Evolutionary conservation across 1,140 invertebrate species (phyloP).

Genomic region (Leucophenga varia): DNA sequence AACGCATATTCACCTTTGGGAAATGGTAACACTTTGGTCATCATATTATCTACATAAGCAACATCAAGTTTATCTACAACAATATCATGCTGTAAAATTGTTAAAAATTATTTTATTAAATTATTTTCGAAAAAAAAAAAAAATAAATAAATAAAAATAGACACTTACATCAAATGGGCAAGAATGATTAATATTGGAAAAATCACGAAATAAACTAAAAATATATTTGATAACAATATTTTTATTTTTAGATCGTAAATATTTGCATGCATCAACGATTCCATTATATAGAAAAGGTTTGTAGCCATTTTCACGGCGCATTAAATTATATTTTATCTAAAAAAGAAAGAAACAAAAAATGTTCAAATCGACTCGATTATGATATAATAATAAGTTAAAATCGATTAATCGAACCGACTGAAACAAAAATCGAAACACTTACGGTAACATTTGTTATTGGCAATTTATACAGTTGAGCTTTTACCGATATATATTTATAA

Average conservation of each 20-base stretch:
- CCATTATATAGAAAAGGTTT: constrained; percentile 25
- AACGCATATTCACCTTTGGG: constrained; percentile 22
- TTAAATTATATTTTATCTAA: constrained; percentile 12
- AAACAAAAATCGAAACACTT: background rate
- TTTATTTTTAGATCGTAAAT: constrained; percentile 3
- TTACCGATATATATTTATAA: constrained; percentile 20
- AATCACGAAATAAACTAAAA: background rate
- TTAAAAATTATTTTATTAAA: background rate
- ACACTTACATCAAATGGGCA: constrained; percentile 29
- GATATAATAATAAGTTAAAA: no score
- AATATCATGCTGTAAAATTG: constrained; percentile 25
- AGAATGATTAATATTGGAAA: constrained; percentile 27
- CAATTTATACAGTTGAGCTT: constrained; percentile 1
- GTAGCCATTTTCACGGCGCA: constrained; percentile 24
- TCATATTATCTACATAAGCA: constrained; percentile 22
- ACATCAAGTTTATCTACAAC: constrained; percentile 24
- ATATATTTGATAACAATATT: constrained; percentile 11
- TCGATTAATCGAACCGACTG: no score
- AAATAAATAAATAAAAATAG: background rate
- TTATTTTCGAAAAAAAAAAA: background rate
- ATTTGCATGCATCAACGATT: constrained; percentile 18
- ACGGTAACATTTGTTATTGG: constrained; percentile 6
- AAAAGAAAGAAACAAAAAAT: background rate
- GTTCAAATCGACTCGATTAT: no score
- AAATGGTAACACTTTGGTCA: constrained; percentile 12